These are phyloP conservation scores for Merops nubicus DNA, from an alignment of 2,113 vertebrate genomes.

Conservation along the genomic window DNA sequence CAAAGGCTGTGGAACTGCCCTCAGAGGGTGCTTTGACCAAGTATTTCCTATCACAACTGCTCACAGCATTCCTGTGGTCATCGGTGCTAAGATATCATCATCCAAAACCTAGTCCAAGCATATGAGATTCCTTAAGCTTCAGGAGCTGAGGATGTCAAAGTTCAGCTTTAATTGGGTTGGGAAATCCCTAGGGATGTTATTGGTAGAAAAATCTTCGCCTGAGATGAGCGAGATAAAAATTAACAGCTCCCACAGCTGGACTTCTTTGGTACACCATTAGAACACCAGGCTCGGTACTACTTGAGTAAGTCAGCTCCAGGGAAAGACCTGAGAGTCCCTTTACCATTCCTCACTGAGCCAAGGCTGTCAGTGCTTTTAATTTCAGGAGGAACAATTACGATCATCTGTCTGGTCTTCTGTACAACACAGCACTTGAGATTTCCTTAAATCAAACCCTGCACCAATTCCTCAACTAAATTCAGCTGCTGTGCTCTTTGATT, in stretches of 20 bases:
- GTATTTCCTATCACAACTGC: not conserved
- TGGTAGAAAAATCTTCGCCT: not conserved
- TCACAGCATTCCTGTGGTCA: not conserved
- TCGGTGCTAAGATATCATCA: not conserved
- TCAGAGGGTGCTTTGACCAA: not conserved
- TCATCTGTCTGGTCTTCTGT: not conserved
- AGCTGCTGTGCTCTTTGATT: not conserved
- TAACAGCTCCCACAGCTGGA: not conserved
- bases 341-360: not conserved
- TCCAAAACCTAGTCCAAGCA: not conserved
- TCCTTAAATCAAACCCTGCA: not conserved
- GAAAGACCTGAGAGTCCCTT: not conserved
- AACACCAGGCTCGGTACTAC: not conserved
- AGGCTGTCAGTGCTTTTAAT: not conserved
- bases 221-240: not conserved
- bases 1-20: not conserved
- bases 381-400: not conserved
- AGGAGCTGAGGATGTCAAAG: not conserved
- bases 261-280: not conserved
- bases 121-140: not conserved
- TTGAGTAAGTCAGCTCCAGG: not conserved
- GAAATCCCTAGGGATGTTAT: not conserved
- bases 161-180: not conserved
- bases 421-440: accelerated
- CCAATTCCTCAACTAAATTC: not conserved